phyloP scores from a whole-genome alignment of 1,140 invertebrate genomes.

The Phthorimaea operculella region DNA sequence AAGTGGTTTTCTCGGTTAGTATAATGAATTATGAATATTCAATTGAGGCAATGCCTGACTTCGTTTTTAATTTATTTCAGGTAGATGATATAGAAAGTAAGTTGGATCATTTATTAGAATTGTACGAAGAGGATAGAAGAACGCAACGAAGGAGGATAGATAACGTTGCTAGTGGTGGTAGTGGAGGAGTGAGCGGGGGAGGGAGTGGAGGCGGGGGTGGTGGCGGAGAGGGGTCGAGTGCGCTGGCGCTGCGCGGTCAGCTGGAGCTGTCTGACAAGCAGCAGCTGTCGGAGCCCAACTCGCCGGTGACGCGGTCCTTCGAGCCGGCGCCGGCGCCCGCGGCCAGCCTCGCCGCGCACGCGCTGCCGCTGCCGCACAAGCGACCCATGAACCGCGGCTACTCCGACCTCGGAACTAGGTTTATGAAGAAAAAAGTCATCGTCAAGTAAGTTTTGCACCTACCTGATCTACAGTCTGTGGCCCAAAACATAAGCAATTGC shows the following conservation, averaged over 20 bases:
- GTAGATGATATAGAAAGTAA: conserved; percentile 95
- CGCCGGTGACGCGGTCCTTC: conserved; percentile 66
- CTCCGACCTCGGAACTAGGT: conserved; percentile 83
- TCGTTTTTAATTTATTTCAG: conserved; percentile 63
- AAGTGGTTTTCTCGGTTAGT: conserved; percentile 30
- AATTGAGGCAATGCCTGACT: background rate
- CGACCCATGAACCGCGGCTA: conserved; percentile 79
- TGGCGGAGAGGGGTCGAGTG: conserved; percentile 23
- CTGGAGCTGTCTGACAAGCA: conserved; percentile 79
- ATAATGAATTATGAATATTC: background rate
- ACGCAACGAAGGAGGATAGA: conserved; percentile 58
- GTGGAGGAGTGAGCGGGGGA: conserved; percentile 25
- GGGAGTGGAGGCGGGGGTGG: conserved; percentile 19
- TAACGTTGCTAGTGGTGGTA: conserved; percentile 36
- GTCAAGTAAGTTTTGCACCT: conserved; percentile 64
- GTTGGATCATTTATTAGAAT: conserved; percentile 91
- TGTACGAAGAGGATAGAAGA: conserved; percentile 91
- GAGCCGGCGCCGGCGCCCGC: conserved; percentile 35
- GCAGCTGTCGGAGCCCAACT: conserved; percentile 82
- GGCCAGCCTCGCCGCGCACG: conserved; percentile 19
- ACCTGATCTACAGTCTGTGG: too few species aligned
- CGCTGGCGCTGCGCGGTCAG: conserved; percentile 54
- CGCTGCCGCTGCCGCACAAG: conserved; percentile 47
- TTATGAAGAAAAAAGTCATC: conserved; percentile 84
- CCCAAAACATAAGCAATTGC: too few species aligned